Evolutionary conservation across 2,888 invertebrate genomes (phyloP).

Genomic region (Athalia cordata): DNA sequence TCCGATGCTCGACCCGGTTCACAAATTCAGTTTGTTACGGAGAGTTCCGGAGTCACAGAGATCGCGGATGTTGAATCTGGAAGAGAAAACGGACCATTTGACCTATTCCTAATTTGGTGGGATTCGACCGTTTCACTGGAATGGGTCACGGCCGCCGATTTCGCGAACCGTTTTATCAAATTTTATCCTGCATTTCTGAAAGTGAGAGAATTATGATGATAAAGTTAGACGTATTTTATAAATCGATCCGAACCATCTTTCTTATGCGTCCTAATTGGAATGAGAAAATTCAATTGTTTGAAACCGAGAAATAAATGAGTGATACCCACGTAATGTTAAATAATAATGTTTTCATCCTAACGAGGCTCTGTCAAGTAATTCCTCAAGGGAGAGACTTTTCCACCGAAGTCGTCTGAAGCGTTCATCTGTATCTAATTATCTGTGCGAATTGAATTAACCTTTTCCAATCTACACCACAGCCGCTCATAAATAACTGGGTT

Average conservation of each 20-base stretch:
- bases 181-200: background rate
- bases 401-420: slow-evolving; percentile 21
- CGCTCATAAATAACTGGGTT: slow-evolving; percentile 29
- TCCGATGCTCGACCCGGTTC: slow-evolving; percentile 32
- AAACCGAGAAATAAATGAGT: background rate
- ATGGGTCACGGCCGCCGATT: background rate
- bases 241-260: background rate
- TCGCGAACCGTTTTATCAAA: background rate
- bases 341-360: slow-evolving; percentile 14
- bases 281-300: slow-evolving; percentile 5
- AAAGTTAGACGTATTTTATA: too few species aligned
- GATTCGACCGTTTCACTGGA: background rate
- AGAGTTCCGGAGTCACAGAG: slow-evolving; percentile 24
- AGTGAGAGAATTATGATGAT: background rate
- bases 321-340: slow-evolving; percentile 25
- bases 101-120: slow-evolving; percentile 37
- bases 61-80: slow-evolving; percentile 7
- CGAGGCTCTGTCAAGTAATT: background rate
- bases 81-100: slow-evolving; percentile 36
- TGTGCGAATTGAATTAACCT: slow-evolving; percentile 38
- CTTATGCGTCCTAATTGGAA: slow-evolving; percentile 16
- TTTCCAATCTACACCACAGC: too few species aligned
- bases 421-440: slow-evolving; percentile 40
- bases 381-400: background rate
- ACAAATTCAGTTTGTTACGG: slow-evolving; percentile 18